Percentiles rank a stretch among this genome's conserved stretches.
phyloP scores from a whole-genome alignment of 2,113 vertebrate genomes.

The Siphamia tubifer region DNA sequence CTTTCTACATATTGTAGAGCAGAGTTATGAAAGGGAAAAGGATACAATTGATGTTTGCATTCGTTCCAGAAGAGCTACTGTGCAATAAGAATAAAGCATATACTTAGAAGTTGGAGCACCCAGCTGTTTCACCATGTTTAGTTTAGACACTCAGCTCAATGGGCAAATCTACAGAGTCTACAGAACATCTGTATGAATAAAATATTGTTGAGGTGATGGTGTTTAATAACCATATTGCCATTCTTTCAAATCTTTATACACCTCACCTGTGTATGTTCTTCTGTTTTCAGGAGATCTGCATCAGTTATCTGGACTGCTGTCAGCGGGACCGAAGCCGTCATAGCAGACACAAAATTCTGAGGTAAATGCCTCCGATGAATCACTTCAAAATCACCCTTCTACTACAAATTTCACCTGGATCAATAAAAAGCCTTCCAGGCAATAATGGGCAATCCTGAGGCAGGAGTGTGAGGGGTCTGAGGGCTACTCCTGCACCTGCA shows the following conservation, averaged over 20 bases:
- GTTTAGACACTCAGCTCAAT: no score
- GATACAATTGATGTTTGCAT: no score
- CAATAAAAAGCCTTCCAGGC: conserved; percentile 42
- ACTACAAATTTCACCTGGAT: conserved; percentile 39
- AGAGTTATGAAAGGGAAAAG: no score
- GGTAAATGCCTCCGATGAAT: conserved; percentile 75
- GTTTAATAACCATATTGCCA: background rate
- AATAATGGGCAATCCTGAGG: conserved; percentile 10
- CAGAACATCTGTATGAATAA: background rate
- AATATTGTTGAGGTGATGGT: background rate
- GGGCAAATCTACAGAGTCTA: no score
- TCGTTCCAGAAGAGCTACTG: no score
- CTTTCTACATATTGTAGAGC: no score
- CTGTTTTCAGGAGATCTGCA: conserved; percentile 90
- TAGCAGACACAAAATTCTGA: conserved; percentile 94
- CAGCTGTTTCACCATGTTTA: no score
- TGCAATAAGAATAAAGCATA: no score
- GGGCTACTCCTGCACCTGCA: background rate
- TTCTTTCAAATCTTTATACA: background rate
- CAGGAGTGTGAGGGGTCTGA: background rate
- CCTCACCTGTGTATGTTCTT: conserved; percentile 22
- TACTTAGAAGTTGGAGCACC: no score
- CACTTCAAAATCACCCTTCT: background rate
- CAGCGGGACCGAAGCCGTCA: conserved; percentile 94
- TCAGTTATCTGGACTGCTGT: conserved; percentile 97